Evolutionary conservation across 2,888 invertebrate genomes (phyloP).

Genomic region (Heliconius charithonia): DNA sequence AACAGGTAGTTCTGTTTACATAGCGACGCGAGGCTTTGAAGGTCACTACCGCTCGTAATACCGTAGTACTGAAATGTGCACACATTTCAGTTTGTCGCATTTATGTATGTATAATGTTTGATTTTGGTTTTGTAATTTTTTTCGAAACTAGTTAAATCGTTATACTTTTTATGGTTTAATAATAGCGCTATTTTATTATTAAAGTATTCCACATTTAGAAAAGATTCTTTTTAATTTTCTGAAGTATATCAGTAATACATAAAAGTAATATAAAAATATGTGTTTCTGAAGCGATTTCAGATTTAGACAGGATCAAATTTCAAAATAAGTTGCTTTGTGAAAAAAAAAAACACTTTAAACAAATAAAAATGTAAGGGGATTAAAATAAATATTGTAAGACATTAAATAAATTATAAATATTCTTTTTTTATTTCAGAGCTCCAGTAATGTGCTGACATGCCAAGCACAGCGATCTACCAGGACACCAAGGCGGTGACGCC

Average conservation of each 20-base stretch:
- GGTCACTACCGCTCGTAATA: constrained; percentile 31
- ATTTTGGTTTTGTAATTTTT: neutral
- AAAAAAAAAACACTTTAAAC: too few species aligned
- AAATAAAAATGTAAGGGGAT: too few species aligned
- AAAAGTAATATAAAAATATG: too few species aligned
- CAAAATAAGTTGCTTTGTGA: too few species aligned
- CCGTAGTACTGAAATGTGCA: constrained; percentile 8
- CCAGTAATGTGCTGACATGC: constrained; percentile 75
- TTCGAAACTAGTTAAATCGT: too few species aligned
- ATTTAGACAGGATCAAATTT: too few species aligned
- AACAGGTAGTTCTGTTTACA: constrained; percentile 27
- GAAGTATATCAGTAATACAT: too few species aligned
- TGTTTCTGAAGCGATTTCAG: too few species aligned
- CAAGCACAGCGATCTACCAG: constrained; percentile 69
- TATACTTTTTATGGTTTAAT: neutral
- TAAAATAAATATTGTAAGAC: neutral
- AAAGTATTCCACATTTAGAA: too few species aligned
- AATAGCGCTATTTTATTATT: neutral
- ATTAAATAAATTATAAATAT: neutral
- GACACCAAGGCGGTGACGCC: constrained; percentile 73
- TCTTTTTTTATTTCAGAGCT: constrained; percentile 54
- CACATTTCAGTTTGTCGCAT: neutral
- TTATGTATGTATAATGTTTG: neutral
- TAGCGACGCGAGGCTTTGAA: constrained; percentile 34
- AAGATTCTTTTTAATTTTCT: too few species aligned